Conservation (phyloP, 2,888 invertebrate genomes). For the Eristalinus sepulchralis region DNA sequence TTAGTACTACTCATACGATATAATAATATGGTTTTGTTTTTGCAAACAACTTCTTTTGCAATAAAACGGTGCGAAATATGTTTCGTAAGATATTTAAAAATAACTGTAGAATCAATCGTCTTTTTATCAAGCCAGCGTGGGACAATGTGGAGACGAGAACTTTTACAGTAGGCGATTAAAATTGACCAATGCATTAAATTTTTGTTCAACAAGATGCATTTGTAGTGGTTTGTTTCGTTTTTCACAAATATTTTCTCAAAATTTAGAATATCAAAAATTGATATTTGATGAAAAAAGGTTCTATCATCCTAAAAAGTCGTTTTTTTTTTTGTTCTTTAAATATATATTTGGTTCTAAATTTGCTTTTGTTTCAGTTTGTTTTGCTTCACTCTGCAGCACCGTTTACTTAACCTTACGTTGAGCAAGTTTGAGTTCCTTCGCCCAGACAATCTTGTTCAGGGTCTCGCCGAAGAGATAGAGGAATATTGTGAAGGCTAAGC, state of each 20-base stretch:
- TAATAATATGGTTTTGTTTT: neutral
- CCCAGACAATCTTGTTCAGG: slow-evolving; percentile 88
- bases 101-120: neutral
- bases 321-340: neutral
- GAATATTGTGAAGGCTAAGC: slow-evolving; percentile 83
- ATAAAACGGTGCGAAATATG: slow-evolving; percentile 42
- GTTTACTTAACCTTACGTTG: slow-evolving; percentile 78
- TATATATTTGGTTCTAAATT: slow-evolving; percentile 4
- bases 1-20: slow-evolving; percentile 26
- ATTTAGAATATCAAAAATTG: slow-evolving; percentile 48
- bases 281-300: slow-evolving; percentile 22
- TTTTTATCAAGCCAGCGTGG: neutral
- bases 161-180: slow-evolving; percentile 42
- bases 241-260: slow-evolving; percentile 7
- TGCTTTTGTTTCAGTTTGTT: neutral
- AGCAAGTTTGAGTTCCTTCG: slow-evolving; percentile 83
- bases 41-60: neutral
- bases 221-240: slow-evolving; percentile 19
- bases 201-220: slow-evolving; percentile 29
- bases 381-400: neutral
- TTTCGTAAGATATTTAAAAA: neutral
- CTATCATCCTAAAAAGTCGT: slow-evolving; percentile 27
- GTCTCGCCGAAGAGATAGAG: slow-evolving; percentile 89
- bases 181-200: slow-evolving; percentile 64
- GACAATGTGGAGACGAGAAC: slow-evolving; percentile 21